Conservation (phyloP, 2,797 vertebrate species). For the Hoplostethus atlanticus region DNA sequence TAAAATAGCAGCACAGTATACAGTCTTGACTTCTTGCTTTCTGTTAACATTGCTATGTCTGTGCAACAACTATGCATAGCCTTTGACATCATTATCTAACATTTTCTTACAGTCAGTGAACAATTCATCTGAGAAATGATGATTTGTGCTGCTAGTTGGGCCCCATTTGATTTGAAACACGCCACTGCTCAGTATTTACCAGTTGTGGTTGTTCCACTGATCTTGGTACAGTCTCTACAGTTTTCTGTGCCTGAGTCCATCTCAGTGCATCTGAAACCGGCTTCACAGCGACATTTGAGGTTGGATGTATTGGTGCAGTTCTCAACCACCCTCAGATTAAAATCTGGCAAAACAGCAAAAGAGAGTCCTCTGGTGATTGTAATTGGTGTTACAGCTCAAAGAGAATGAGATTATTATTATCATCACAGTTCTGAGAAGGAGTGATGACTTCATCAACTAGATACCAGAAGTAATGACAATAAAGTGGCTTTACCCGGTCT, state of each 20-base stretch:
- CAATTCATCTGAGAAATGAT: too few species aligned
- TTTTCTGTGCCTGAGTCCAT: accelerated
- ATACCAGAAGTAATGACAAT: background rate
- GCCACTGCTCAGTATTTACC: conserved; percentile 51
- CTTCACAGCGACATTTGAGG: conserved; percentile 53
- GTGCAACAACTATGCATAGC: too few species aligned
- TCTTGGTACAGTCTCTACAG: conserved; percentile 53
- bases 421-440: background rate
- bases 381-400: background rate
- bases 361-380: background rate
- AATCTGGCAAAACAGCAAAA: conserved; percentile 41
- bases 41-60: too few species aligned
- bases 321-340: conserved; percentile 48
- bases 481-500: conserved; percentile 43
- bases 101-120: background rate
- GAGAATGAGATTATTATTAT: background rate
- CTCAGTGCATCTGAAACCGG: conserved; percentile 23
- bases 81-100: background rate
- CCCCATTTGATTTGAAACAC: background rate
- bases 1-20: too few species aligned
- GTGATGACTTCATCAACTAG: too few species aligned
- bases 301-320: conserved; percentile 58
- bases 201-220: background rate
- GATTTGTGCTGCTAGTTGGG: conserved; percentile 19
- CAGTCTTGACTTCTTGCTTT: too few species aligned